Conservation (phyloP, 2,888 invertebrate genomes). For the Sinelater perroti region DNA sequence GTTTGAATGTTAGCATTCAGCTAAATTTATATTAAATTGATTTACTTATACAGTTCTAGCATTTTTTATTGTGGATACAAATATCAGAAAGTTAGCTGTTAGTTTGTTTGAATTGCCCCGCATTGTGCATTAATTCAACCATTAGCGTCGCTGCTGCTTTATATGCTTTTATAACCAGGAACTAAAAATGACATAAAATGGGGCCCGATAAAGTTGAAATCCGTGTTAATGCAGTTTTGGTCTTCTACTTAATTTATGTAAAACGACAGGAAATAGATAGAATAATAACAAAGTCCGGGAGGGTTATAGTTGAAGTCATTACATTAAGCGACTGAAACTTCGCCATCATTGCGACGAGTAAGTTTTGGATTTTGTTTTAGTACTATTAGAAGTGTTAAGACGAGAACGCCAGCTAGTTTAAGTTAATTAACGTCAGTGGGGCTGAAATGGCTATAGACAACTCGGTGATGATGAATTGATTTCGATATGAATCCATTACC, state of each 20-base stretch:
- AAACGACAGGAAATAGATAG: slow-evolving; percentile 30
- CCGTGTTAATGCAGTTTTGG: slow-evolving; percentile 13
- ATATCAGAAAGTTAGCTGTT: no score
- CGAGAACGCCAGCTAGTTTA: slow-evolving; percentile 32
- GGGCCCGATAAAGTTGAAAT: slow-evolving; percentile 3
- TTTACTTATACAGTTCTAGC: no score
- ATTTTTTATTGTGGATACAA: no score
- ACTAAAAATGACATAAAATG: no score
- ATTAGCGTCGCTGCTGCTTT: no score
- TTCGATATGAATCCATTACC: neutral
- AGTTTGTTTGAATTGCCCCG: no score
- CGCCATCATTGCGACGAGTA: slow-evolving; percentile 22
- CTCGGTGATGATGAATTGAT: neutral
- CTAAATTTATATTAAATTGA: no score
- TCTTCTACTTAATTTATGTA: slow-evolving; percentile 25
- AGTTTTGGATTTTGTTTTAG: slow-evolving; percentile 32
- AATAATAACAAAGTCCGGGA: slow-evolving; percentile 30
- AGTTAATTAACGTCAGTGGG: slow-evolving; percentile 31
- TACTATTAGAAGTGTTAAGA: slow-evolving; percentile 28
- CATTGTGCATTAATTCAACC: no score
- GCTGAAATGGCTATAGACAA: slow-evolving; percentile 16
- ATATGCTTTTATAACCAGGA: no score
- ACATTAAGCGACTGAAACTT: slow-evolving; percentile 34
- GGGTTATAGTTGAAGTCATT: slow-evolving; percentile 31
- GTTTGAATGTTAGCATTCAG: no score